A percentile compares a stretch with the other conserved stretches of the same genome.
Evolutionary conservation across 2,113 vertebrate genomes (phyloP).

Genomic region (Oceanites oceanicus): DNA sequence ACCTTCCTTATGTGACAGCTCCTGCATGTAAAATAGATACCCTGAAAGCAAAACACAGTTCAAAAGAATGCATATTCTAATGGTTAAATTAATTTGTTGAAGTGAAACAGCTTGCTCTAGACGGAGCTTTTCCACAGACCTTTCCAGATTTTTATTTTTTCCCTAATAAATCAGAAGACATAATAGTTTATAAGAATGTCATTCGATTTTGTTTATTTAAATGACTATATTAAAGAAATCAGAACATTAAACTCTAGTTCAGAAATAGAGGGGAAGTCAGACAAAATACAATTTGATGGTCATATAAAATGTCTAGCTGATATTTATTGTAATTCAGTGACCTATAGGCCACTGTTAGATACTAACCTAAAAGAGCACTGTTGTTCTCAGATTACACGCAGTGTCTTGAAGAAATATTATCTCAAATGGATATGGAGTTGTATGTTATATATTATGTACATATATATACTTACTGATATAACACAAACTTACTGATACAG

Average conservation of each 20-base stretch:
- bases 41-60: not conserved
- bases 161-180: not conserved
- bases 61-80: not conserved
- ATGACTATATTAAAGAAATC: not conserved
- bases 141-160: not conserved
- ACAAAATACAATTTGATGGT: not conserved
- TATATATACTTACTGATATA: not conserved
- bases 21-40: not conserved
- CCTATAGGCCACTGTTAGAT: not conserved
- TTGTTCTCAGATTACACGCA: not conserved
- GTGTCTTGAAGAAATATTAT: not conserved
- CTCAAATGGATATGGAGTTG: not conserved
- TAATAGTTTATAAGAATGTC: not conserved
- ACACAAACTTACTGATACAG: not conserved
- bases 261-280: not conserved
- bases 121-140: not conserved
- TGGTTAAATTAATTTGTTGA: not conserved
- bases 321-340: not conserved
- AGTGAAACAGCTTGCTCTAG: not conserved
- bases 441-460: not conserved
- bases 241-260: not conserved
- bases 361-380: not conserved
- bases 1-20: not conserved
- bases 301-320: not conserved
- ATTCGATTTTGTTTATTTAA: not conserved